Evolutionary conservation across 2,797 vertebrate species (phyloP).

Genomic region (Lates japonicus): DNA sequence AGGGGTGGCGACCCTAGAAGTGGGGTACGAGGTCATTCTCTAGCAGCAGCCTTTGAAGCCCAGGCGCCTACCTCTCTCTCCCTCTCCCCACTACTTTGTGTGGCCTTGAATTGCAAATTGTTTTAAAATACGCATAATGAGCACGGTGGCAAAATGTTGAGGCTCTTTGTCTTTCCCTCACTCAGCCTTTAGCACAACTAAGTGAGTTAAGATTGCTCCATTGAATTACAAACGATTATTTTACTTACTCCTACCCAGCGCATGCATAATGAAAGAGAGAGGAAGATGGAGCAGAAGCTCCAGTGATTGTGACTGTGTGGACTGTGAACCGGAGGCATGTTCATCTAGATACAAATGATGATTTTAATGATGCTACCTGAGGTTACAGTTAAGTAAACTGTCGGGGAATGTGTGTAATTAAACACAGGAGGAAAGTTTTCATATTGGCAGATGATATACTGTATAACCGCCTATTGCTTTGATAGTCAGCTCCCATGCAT

Average conservation of each 20-base stretch:
- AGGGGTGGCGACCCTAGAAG: conserved; percentile 84
- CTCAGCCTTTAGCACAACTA: conserved; percentile 93
- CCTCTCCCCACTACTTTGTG: conserved; percentile 82
- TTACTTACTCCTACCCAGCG: conserved; percentile 75
- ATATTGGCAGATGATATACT: conserved; percentile 59
- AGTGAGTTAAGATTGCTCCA: conserved; percentile 95
- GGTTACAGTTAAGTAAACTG: conserved; percentile 67
- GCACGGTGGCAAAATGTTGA: conserved; percentile 87
- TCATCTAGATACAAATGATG: conserved; percentile 61
- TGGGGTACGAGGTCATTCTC: conserved; percentile 84
- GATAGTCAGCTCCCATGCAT: conserved; percentile 59
- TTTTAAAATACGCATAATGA: conserved; percentile 95
- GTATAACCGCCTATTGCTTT: conserved; percentile 50
- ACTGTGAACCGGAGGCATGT: conserved; percentile 63
- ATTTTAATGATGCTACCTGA: conserved; percentile 77
- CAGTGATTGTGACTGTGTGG: conserved; percentile 59
- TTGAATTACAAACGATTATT: conserved; percentile 94
- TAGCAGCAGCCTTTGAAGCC: conserved; percentile 84
- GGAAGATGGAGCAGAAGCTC: conserved; percentile 60
- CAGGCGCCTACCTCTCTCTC: conserved; percentile 75
- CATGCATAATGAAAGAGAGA: conserved; percentile 80
- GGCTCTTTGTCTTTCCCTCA: conserved; percentile 93
- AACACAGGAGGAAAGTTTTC: conserved; percentile 56
- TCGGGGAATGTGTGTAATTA: conserved; percentile 62
- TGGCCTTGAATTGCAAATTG: conserved; percentile 94